Percentiles rank a stretch among this genome's conserved stretches.
Evolutionary conservation across 1,140 invertebrate genomes (phyloP).

Genomic region (Trissolcus basalis): DNA sequence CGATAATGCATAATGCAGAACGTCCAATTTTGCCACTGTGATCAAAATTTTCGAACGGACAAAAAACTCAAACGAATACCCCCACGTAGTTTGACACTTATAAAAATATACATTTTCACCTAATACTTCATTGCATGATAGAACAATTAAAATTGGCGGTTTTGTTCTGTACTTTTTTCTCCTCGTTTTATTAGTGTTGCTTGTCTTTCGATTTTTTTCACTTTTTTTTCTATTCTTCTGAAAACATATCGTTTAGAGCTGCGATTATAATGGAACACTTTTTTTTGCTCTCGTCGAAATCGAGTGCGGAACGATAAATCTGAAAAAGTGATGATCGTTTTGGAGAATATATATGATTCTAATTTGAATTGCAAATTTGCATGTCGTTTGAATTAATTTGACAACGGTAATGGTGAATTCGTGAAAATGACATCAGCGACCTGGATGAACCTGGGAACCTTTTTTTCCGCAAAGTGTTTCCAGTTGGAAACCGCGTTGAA

Average conservation of each 20-base stretch:
- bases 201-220: too few relatives aligned
- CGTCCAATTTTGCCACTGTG: constrained; percentile 20
- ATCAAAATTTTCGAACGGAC: too few relatives aligned
- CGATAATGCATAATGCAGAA: constrained; percentile 36
- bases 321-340: constrained; percentile 33
- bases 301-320: constrained; percentile 21
- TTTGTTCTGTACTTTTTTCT: too few relatives aligned
- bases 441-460: constrained; percentile 9
- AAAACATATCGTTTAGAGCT: too few relatives aligned
- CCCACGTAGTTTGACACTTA: too few relatives aligned
- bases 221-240: neutral
- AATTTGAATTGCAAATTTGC: constrained; percentile 37
- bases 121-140: too few relatives aligned
- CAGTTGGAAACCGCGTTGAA: constrained; percentile 17
- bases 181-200: too few relatives aligned
- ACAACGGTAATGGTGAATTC: constrained; percentile 20
- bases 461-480: constrained; percentile 2
- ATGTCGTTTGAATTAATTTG: constrained; percentile 41
- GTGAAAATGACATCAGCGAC: constrained; percentile 34
- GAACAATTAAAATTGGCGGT: too few relatives aligned
- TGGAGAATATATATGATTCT: constrained; percentile 5
- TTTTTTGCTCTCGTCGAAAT: neutral
- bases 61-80: too few relatives aligned
- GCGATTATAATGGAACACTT: neutral
- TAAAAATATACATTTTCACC: too few relatives aligned